Evolutionary conservation across 1,140 invertebrate species (phyloP).

Genomic region (Pteromalus puparum): DNA sequence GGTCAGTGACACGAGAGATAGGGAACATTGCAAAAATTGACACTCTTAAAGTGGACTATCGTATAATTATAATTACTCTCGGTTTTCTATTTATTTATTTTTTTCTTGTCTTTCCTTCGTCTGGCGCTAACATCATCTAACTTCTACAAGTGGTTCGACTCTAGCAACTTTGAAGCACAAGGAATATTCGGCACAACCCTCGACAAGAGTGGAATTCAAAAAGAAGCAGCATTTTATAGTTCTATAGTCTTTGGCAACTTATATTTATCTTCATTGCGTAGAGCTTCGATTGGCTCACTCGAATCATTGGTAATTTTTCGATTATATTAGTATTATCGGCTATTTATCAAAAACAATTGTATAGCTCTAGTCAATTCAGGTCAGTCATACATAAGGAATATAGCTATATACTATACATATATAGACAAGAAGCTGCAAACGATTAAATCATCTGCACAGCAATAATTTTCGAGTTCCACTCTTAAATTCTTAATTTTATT

Average conservation of each 20-base stretch:
- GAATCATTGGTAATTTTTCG: no score
- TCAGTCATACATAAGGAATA: not conserved
- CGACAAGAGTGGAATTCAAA: constrained; percentile 45
- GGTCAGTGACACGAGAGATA: constrained; percentile 19
- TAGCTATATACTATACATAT: not conserved
- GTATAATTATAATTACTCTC: not conserved
- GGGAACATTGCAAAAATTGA: constrained; percentile 42
- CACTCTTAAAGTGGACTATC: constrained; percentile 19
- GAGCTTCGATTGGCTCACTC: no score
- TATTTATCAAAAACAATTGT: not conserved
- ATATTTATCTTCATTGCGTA: not conserved
- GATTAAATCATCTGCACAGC: not conserved
- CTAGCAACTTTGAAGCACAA: constrained; percentile 33
- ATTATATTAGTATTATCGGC: not conserved
- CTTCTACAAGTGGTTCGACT: constrained; percentile 12
- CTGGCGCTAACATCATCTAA: constrained; percentile 29
- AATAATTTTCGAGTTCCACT: constrained; percentile 39
- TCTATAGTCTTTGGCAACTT: not conserved
- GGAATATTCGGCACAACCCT: constrained; percentile 44
- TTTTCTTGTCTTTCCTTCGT: not conserved
- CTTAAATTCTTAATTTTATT: constrained; percentile 39
- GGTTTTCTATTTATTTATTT: constrained; percentile 8
- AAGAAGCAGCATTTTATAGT: not conserved
- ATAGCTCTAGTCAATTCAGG: not conserved
- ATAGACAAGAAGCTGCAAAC: not conserved